Evolutionary conservation across 1,140 invertebrate species (phyloP).

Genomic region (Caenorhabditis brenneri): DNA sequence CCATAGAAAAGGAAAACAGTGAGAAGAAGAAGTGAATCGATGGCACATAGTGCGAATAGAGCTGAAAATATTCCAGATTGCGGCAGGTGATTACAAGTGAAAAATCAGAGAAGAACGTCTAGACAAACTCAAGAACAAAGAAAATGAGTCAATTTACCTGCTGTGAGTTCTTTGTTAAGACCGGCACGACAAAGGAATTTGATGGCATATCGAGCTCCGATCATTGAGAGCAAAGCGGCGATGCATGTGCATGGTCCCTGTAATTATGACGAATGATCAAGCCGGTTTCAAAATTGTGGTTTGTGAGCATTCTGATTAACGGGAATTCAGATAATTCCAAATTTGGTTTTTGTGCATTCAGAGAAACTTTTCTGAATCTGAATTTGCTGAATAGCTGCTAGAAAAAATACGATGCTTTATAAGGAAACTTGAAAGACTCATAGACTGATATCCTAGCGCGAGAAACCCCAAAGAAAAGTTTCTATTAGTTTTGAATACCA

Average conservation of each 20-base stretch:
- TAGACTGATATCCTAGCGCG: too few species aligned
- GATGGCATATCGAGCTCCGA: slow-evolving; percentile 53
- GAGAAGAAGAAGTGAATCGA: slow-evolving; percentile 52
- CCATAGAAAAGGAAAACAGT: slow-evolving; percentile 57
- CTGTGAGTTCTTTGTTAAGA: slow-evolving; percentile 55
- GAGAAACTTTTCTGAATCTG: too few species aligned
- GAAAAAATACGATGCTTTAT: too few species aligned
- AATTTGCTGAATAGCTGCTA: not conserved
- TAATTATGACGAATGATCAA: too few species aligned
- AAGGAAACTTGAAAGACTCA: too few species aligned
- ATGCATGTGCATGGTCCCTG: slow-evolving; percentile 53
- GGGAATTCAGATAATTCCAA: too few species aligned
- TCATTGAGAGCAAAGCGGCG: slow-evolving; percentile 51
- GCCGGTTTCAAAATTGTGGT: too few species aligned
- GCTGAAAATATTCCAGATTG: slow-evolving; percentile 46
- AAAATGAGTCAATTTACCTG: slow-evolving; percentile 18
- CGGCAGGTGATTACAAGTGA: not conserved
- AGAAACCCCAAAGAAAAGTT: not conserved
- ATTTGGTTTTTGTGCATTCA: too few species aligned
- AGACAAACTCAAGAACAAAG: not conserved
- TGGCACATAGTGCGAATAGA: slow-evolving; percentile 55
- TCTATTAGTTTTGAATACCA: too few species aligned
- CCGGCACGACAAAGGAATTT: slow-evolving; percentile 54
- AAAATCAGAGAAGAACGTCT: not conserved
- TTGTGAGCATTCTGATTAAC: too few species aligned